Evolutionary conservation across 2,888 invertebrate species (phyloP), one percentile per base, ranked within the genome.

Genomic region (Eupithecia pulchellata): DNA sequence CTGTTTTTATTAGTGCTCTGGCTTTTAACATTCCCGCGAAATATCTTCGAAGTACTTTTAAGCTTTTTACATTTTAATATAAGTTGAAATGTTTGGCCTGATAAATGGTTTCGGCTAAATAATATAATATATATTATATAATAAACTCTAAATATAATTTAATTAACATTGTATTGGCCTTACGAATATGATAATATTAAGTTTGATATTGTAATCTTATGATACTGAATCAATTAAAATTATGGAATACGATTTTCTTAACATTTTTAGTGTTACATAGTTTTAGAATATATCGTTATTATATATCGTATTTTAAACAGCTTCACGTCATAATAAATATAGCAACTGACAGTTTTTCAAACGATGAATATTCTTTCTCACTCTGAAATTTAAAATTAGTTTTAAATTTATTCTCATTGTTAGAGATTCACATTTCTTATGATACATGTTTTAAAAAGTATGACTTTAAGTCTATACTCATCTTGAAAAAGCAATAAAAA

Each of bases 211-310:
- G 67, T 66, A 77, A 78, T 81, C 76, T 81, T 83, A 83, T 79
- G 77, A 81, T 76, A 77, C 76, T 76, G 77, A 81, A 78, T 81
- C 81, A 80, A 83, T 83, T 83, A 83, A 75, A n/a, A 79, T 76
- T 78, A 79, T 77, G 74, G 77, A 64, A 74, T 75, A 80, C 77
- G 78, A 77, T 78, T 79, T 81, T 70, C 77, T 68, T 78, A 74
- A 72, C 73, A 68, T 68, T 72, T 75, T 78, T 78, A 69, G 73
- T 65, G 73, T 73, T 69, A 69, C 34, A 67, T 69, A 73, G 73
- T 69, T 69, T 67, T 73, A 73, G 64, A 57, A 32, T 47, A 32
- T 47, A 60, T 66, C 60, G 60, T 66, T 55, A 60, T 32, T 27
- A 29, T 61, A 67, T 47, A 25, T 29, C 32, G 47, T 65, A 64